Base-by-base conservation (phyloP, 1,140 invertebrate species). In the Zophobas morio region DNA sequence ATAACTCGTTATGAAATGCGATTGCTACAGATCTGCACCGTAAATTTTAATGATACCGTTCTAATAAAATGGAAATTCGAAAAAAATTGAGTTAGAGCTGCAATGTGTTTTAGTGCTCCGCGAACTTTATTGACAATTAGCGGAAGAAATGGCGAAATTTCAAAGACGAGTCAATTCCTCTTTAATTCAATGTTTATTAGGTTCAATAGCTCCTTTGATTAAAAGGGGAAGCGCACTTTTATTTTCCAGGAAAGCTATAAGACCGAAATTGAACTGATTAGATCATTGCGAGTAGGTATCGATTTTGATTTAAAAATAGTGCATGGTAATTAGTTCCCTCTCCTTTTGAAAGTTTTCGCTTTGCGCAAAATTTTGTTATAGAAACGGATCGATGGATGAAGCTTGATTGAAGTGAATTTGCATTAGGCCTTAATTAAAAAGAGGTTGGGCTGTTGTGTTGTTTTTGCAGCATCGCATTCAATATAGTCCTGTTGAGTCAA, bases 141-240 rank as follows among this genome's bases (percentile, higher is more conserved):
- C 71, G 71, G 71, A 80, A 78, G 77, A 75, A 80, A 80, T 80
- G 77, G 79, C 73, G 74, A 80, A 78, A 80, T 74, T 71, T 75
- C 73, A 76, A 78, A 78, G 70, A 74, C 77, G 49, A 73, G 49
- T 80, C 79, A 78, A 80, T 80, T 80, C 79, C 66, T 78, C 79
- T 80, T 80, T 80, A 80, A 80, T 80, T 80, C 77, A 76, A 80
- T 80, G 79, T 80, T 77, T 80, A 80, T 80, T 80, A 77, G 77
- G 70, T 80, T 75, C 76, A 78, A 80, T 75, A 76, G 78, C 74
- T 80, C 74, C 79, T 78, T 80, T 80, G 79, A 80, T 80, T 80
- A 80, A 78, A 80, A 78, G 74, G 73, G 79, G 79, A 76, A 75
- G 70, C 34, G 8, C 54, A 78, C 60, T 80, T 80, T 80, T 79